A percentile compares a stretch with the other conserved stretches of the same genome.
Evolutionary conservation across 2,113 vertebrate species (phyloP).

Genomic region (Heterochromis multidens): DNA sequence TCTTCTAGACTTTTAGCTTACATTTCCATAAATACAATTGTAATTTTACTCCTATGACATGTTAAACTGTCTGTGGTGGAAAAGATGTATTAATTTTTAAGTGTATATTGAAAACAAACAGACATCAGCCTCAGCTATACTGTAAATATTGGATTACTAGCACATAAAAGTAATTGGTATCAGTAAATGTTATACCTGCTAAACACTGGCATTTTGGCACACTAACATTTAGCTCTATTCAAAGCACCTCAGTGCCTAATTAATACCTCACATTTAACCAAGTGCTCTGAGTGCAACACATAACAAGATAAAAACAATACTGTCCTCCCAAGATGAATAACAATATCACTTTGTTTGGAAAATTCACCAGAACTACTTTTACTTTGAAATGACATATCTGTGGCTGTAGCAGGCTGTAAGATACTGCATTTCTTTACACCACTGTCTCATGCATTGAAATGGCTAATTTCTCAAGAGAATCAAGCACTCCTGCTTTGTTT

Average conservation of each 20-base stretch:
- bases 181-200: too few species aligned
- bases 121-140: not conserved
- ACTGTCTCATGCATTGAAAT: not conserved
- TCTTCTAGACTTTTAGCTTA: not conserved
- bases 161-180: too few species aligned
- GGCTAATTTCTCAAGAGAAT: not conserved
- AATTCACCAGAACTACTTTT: not conserved
- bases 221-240: too few species aligned
- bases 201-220: too few species aligned
- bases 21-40: not conserved
- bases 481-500: not conserved
- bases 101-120: not conserved
- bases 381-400: not conserved
- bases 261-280: not conserved
- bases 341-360: not conserved
- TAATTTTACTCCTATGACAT: not conserved
- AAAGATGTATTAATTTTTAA: not conserved
- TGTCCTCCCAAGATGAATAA: not conserved
- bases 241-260: too few species aligned
- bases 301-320: not conserved
- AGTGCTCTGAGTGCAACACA: not conserved
- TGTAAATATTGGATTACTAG: not conserved
- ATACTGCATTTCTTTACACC: not conserved
- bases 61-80: too few species aligned
- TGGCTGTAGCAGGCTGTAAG: not conserved